A percentile compares a stretch with the other conserved stretches of the same genome.
phyloP scores from a whole-genome alignment of 2,113 vertebrate species.

The Urocolius indicus region DNA sequence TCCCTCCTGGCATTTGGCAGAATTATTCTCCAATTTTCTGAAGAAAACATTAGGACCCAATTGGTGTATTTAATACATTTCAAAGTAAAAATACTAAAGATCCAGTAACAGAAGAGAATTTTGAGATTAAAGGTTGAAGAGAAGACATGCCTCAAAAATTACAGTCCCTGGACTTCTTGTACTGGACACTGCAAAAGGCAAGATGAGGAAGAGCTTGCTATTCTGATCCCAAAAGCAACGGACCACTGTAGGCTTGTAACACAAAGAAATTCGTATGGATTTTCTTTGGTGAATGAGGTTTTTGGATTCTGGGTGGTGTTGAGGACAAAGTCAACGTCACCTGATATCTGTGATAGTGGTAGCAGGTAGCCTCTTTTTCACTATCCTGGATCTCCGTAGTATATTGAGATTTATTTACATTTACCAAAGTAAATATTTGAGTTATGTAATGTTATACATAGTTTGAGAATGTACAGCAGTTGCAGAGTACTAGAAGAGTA shows the following conservation, averaged over 20 bases:
- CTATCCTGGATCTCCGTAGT: not conserved
- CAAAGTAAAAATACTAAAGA: not conserved
- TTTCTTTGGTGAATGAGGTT: not conserved
- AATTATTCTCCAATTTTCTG: not conserved
- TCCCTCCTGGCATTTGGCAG: not conserved
- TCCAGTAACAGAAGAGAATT: not conserved
- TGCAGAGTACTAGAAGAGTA: not conserved
- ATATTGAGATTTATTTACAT: not conserved
- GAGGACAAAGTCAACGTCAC: not conserved
- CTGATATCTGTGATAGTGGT: not conserved
- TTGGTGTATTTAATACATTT: not conserved
- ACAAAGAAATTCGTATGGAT: not conserved
- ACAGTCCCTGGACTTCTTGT: not conserved
- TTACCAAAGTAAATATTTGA: slow-evolving; percentile 1
- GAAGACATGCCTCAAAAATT: not conserved
- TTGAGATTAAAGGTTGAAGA: not conserved
- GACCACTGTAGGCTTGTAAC: not conserved
- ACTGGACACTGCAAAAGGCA: not conserved
- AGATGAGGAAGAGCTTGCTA: not conserved
- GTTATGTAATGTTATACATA: not conserved
- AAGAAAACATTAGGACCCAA: not conserved
- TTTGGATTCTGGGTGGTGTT: not conserved
- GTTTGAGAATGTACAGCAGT: not conserved
- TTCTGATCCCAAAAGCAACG: not conserved
- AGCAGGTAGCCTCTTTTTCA: slow-evolving; percentile 25